Base-by-base conservation (phyloP, 2,797 vertebrate genomes). In the Channa striata region DNA sequence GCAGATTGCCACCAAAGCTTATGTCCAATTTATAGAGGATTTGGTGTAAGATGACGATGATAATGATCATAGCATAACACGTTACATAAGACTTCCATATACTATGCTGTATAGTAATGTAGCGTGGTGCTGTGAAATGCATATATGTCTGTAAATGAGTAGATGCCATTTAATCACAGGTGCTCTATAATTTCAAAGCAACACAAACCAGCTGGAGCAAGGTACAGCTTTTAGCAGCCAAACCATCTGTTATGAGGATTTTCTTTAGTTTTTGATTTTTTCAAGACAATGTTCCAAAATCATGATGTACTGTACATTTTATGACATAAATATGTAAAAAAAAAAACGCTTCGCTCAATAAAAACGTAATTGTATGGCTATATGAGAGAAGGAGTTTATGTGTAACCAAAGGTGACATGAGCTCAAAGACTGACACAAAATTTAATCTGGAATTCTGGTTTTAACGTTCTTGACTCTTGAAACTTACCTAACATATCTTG, bases 1-100 rank as follows among this genome's bases (percentile, higher is more conserved):
- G 73, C 82, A 84, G 82, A 78, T 84, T 86, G 72, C 56, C 61
- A 74, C 74, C 76, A 79, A 78, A 86, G 77, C 86, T 90, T 86
- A 85, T 63, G 57, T 89, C 83, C 79, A 74, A 79, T 88, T 82
- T 85, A 89, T 81, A 74, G 58, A 46, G 83, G 83, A 89, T 91
- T 91, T 91, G 69, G 69, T 58, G 56, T 80, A 87, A 73, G 70
- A 87, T n/a, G n/a, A n/a, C n/a, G n/a, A n/a, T n/a, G n/a, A n/a
- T n/a, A 83, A 78, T 74, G 46, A 71, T 30, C 25, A 30, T 30
- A 30, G 25, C 71, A 76, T 68, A 72, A 74, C 51, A 54, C 78
- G 78, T 90, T 92, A 84, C 43, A 49, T 90, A 89, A 89, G 34
- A 62, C 72, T 66, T 62, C 65, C 63, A 51, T 72, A 51, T 43